Evolutionary conservation across 1,140 invertebrate genomes (phyloP), one percentile per base, ranked within the genome.

Genomic region (Brachionus rotundiformis): DNA sequence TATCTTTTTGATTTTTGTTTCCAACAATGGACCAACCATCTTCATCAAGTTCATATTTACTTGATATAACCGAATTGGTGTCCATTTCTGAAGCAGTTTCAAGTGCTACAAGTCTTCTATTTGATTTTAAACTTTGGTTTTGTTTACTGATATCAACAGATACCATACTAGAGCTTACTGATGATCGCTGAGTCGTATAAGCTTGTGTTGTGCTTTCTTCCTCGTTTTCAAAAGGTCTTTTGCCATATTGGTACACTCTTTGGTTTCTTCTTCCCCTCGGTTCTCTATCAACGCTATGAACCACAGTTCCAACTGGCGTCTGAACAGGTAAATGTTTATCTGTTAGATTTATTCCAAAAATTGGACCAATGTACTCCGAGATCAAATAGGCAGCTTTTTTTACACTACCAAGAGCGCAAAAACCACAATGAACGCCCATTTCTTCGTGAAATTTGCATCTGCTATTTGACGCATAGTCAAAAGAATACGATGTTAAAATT

Each of bases 381-480:
- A 79, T 59, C n/a, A 59, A 41, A 63, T 59, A 79, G 16, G 49
- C 47, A 19, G 11, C 16, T 54, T 41, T 54, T 59, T 79, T 79
- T 3, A 39, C 76, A 36, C 29, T 8, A 33, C 47, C 76, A 19
- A 79, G 29, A 13, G 76, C 76, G 33, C 76, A 79, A 54, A 54
- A 54, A 19, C 47, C 47, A 59, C 54, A 27, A 31, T 27, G 47
- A 7, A 63, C 31, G 1, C 76, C 76, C 19, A 23, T 13, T 29
- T 79, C 76, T 5, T 79, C 76, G 31, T 79, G 76, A 41, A 59
- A 79, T 23, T 6, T 13, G 54, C 76, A 79, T 13, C 76, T 23
- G 31, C 44, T 59, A 59, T 79, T 59, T 31, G 47, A 39, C 25
- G 76, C 29, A 63, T 79, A 79, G 47, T 79, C 76, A 23, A 36